Evolutionary conservation across 2,888 invertebrate species (phyloP).

Genomic region (Oithona nana): DNA sequence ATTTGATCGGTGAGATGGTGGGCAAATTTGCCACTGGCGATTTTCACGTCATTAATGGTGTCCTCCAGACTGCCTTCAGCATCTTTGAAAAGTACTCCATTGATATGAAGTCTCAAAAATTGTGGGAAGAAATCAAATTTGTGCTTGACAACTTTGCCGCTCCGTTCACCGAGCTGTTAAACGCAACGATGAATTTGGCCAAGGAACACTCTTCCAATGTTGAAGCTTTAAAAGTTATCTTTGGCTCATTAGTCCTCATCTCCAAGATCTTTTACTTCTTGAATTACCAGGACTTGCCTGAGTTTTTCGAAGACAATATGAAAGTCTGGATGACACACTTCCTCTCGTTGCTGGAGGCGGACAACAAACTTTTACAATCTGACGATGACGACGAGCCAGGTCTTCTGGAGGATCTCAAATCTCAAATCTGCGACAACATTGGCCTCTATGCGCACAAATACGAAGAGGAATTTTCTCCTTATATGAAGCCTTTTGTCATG

Average conservation of each 20-base stretch:
- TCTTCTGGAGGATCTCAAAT: conserved; percentile 69
- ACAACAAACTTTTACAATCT: conserved; percentile 54
- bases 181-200: conserved; percentile 67
- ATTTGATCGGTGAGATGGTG: conserved; percentile 78
- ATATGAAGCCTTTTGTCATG: conserved; percentile 76
- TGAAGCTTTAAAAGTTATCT: conserved; percentile 63
- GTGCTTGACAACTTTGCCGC: conserved; percentile 83
- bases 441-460: conserved; percentile 90
- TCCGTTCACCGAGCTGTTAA: conserved; percentile 74
- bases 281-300: conserved; percentile 92
- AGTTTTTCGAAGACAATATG: conserved; percentile 98
- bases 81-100: conserved; percentile 86
- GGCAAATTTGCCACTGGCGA: conserved; percentile 69
- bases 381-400: conserved; percentile 51
- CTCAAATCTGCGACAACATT: conserved; percentile 90
- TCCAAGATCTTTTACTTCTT: conserved; percentile 92
- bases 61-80: conserved; percentile 84
- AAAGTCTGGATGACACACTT: conserved; percentile 82
- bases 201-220: conserved; percentile 55
- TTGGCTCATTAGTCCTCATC: conserved; percentile 65
- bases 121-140: conserved; percentile 94
- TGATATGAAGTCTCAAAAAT: conserved; percentile 79
- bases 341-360: conserved; percentile 52
- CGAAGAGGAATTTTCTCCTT: conserved; percentile 84
- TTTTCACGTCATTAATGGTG: conserved; percentile 82